A percentile compares a stretch with the other conserved stretches of the same genome.
Evolutionary conservation across 1,140 invertebrate species (phyloP).

Genomic region (Drosophila auraria): DNA sequence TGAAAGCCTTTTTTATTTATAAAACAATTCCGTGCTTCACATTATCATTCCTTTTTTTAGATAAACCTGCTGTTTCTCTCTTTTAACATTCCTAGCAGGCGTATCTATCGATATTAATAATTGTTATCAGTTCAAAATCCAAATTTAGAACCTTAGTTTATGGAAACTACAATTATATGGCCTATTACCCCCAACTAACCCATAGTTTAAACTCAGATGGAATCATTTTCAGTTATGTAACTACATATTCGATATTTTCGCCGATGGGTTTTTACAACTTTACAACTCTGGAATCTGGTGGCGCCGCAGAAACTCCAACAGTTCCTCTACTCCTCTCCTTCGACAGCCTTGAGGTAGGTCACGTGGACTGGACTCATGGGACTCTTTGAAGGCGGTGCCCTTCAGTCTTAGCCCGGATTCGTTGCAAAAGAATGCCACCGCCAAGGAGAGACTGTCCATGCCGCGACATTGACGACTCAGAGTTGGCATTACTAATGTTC

Average conservation of each 20-base stretch:
- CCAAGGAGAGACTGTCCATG: slow-evolving; percentile 88
- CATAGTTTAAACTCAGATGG: neutral
- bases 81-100: too few species aligned
- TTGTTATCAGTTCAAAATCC: too few species aligned
- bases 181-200: neutral
- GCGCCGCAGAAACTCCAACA: slow-evolving; percentile 36
- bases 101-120: too few species aligned
- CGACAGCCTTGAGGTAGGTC: slow-evolving; percentile 44
- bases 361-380: too few species aligned
- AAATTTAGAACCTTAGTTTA: too few species aligned
- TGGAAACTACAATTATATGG: neutral
- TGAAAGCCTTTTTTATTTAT: too few species aligned
- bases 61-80: too few species aligned
- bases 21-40: too few species aligned
- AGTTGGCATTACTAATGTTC: too few species aligned
- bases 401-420: slow-evolving; percentile 94
- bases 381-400: slow-evolving; percentile 85
- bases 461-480: too few species aligned
- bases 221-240: neutral
- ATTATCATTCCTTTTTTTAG: too few species aligned
- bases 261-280: neutral
- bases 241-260: neutral
- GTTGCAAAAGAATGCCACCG: slow-evolving; percentile 88
- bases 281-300: slow-evolving; percentile 85
- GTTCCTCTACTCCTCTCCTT: slow-evolving; percentile 18